phyloP scores from a whole-genome alignment of 2,797 vertebrate species.

The Melanotaenia maccullochi region DNA sequence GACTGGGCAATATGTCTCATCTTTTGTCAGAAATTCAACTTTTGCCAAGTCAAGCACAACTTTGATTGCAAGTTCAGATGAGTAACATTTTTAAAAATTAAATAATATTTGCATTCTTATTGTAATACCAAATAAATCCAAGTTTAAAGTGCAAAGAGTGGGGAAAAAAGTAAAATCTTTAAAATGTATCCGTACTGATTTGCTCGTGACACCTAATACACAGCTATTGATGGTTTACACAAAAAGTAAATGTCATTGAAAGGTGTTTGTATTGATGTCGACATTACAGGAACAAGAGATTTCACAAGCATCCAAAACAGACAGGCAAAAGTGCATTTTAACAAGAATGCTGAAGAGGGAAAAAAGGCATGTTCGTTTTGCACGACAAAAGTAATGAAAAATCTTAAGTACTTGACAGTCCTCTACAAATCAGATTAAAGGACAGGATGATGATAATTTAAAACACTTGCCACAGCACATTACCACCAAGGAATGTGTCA shows the following conservation, averaged over 20 bases:
- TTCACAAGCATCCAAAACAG: slow-evolving; percentile 37
- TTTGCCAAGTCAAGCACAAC: background rate
- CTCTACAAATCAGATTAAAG: slow-evolving; percentile 6
- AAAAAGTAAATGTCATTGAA: slow-evolving; percentile 18
- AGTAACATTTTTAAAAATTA: background rate
- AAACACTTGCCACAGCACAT: slow-evolving; percentile 11
- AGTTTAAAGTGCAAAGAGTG: slow-evolving; percentile 33
- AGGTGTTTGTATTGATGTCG: slow-evolving; percentile 43
- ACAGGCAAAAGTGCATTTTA: slow-evolving; percentile 47
- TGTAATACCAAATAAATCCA: slow-evolving; percentile 16
- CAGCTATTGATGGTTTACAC: slow-evolving; percentile 16
- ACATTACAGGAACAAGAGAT: slow-evolving; percentile 26
- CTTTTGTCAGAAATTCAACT: background rate
- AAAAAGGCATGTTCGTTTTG: background rate
- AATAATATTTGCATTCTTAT: background rate
- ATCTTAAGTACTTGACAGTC: slow-evolving; percentile 23
- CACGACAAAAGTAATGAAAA: slow-evolving; percentile 4
- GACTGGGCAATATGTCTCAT: background rate
- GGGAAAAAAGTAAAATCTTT: background rate
- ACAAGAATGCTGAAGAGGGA: slow-evolving; percentile 16
- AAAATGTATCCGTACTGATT: slow-evolving; percentile 13
- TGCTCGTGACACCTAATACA: background rate
- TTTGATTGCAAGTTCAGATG: background rate
- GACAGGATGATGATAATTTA: background rate
- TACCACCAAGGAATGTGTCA: slow-evolving; percentile 12